These are phyloP conservation scores for Glaucomys volans DNA, from an alignment of 2,113 vertebrate genomes.

Conservation along the genomic window DNA sequence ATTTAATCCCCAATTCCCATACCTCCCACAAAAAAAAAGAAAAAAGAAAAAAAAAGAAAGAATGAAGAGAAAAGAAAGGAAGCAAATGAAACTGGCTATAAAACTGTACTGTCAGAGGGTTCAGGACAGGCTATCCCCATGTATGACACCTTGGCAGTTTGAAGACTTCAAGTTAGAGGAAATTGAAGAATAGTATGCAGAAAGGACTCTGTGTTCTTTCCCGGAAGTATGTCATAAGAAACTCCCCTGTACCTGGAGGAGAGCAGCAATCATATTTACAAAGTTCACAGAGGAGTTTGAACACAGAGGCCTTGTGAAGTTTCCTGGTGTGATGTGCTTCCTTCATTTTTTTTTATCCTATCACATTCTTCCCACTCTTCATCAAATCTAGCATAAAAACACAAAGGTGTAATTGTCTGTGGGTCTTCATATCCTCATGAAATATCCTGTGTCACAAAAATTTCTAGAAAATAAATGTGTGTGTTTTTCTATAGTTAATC, in stretches of 20 bases:
- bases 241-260: accelerated
- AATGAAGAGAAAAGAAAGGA: not conserved
- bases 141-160: not conserved
- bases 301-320: no score
- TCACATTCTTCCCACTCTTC: not conserved
- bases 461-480: not conserved
- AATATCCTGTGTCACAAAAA: not conserved
- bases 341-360: no score
- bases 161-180: not conserved
- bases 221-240: not conserved
- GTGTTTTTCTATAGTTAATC: not conserved
- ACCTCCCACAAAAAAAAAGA: no score
- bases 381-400: not conserved
- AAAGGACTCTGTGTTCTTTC: not conserved
- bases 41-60: no score
- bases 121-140: not conserved
- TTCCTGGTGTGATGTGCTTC: not conserved
- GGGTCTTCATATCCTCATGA: not conserved
- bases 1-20: not conserved
- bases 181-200: not conserved
- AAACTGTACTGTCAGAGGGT: not conserved
- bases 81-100: not conserved
- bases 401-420: not conserved
- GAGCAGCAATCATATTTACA: not conserved
- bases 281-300: not conserved